Percentiles rank a stretch among this genome's conserved stretches.
Evolutionary conservation across 2,113 vertebrate genomes (phyloP).

Genomic region (Brachypodius melanocephalos): DNA sequence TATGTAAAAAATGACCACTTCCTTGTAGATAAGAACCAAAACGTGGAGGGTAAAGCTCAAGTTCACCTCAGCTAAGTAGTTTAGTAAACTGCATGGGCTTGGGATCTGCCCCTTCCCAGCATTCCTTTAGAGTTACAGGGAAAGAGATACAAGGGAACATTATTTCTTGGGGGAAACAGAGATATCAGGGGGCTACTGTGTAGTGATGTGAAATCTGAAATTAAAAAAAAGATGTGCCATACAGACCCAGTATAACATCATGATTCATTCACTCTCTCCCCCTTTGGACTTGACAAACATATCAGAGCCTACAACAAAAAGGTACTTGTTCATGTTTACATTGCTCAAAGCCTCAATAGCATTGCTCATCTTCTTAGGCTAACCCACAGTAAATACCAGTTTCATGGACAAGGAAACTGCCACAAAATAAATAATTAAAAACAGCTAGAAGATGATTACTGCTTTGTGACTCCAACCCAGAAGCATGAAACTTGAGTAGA

Average conservation of each 20-base stretch:
- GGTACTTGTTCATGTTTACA: neutral
- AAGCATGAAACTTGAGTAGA: conserved; percentile 66
- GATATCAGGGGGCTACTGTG: neutral
- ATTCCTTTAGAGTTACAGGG: neutral
- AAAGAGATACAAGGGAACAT: neutral
- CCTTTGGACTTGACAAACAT: neutral
- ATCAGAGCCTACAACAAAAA: neutral
- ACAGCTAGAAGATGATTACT: conserved; percentile 50
- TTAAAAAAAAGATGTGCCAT: neutral
- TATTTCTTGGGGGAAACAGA: neutral
- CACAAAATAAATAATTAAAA: conserved; percentile 67
- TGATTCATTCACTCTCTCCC: neutral
- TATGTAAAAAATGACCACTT: neutral
- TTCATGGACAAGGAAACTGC: conserved; percentile 49
- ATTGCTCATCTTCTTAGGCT: conserved; percentile 39
- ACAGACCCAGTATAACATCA: neutral
- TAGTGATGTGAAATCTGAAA: neutral
- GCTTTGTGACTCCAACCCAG: conserved; percentile 40
- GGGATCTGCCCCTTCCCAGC: neutral
- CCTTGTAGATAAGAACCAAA: neutral
- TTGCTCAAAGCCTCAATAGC: conserved; percentile 17
- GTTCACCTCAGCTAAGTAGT: neutral
- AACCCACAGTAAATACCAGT: conserved; percentile 6
- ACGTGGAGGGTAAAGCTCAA: neutral
- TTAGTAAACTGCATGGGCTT: neutral